phyloP scores from a whole-genome alignment of 2,797 vertebrate species.

The Chelon auratus region DNA sequence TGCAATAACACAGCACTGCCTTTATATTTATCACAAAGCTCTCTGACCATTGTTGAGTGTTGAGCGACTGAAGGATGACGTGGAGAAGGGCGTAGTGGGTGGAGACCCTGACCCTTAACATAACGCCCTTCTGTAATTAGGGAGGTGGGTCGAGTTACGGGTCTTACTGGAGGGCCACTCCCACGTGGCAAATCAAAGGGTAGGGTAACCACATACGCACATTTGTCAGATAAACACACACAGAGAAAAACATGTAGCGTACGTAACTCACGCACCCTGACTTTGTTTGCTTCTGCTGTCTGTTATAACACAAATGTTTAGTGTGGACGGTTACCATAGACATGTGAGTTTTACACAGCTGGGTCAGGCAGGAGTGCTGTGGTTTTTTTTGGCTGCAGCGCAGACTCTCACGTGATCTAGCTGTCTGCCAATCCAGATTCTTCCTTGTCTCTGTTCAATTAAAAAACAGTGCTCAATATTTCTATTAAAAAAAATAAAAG shows the following conservation, averaged over 20 bases:
- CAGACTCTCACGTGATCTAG: slow-evolving; percentile 5
- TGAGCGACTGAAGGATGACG: slow-evolving; percentile 41
- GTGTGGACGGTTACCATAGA: slow-evolving; percentile 44
- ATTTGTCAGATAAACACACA: slow-evolving; percentile 44
- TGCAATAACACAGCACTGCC: slow-evolving; percentile 69
- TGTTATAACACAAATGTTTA: slow-evolving; percentile 57
- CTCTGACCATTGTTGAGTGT: slow-evolving; percentile 63
- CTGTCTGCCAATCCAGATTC: not conserved
- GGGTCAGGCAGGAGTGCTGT: slow-evolving; percentile 33
- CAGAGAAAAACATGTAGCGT: slow-evolving; percentile 32
- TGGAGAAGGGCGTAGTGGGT: slow-evolving; percentile 66
- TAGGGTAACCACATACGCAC: slow-evolving; percentile 61
- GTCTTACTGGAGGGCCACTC: slow-evolving; percentile 76
- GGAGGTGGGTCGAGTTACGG: slow-evolving; percentile 46
- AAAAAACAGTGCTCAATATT: not conserved
- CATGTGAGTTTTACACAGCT: slow-evolving; percentile 57
- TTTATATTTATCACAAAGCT: slow-evolving; percentile 59
- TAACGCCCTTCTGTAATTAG: slow-evolving; percentile 79
- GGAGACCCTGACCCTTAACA: slow-evolving; percentile 75
- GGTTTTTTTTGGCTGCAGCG: slow-evolving; percentile 21
- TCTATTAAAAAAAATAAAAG: not conserved
- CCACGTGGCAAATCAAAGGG: slow-evolving; percentile 78
- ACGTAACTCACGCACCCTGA: slow-evolving; percentile 25
- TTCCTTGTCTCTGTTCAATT: not conserved
- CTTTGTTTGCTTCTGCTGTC: slow-evolving; percentile 49